phyloP scores from a whole-genome alignment of 1,140 invertebrate species.

The Dysdera silvatica region DNA sequence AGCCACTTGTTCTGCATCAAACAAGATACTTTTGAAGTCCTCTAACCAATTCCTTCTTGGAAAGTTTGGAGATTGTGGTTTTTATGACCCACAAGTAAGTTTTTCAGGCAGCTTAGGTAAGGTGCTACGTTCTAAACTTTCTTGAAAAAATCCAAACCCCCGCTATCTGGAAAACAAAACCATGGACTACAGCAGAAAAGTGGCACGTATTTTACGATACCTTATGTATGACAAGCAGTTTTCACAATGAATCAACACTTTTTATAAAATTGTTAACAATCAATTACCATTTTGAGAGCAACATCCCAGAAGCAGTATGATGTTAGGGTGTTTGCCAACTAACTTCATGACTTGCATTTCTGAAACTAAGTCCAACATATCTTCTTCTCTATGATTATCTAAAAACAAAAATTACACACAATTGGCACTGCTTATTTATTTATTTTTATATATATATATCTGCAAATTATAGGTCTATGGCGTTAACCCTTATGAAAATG shows the following conservation, averaged over 20 bases:
- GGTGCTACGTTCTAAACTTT: not conserved
- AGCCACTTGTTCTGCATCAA: too few species aligned
- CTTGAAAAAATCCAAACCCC: not conserved
- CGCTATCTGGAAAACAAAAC: not conserved
- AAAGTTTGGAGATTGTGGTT: too few species aligned
- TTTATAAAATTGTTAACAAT: not conserved
- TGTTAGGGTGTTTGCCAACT: slow-evolving; percentile 94
- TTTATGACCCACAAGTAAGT: not conserved
- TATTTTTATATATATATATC: too few species aligned
- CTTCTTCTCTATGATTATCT: slow-evolving; percentile 89
- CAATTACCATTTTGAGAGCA: slow-evolving; percentile 75
- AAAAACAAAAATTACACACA: not conserved
- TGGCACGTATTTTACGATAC: not conserved
- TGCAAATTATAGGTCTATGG: too few species aligned
- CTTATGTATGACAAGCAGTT: not conserved
- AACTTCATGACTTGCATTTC: slow-evolving; percentile 99
- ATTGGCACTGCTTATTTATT: too few species aligned
- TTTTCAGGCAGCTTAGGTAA: not conserved
- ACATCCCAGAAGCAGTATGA: slow-evolving; percentile 92
- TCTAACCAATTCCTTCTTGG: too few species aligned
- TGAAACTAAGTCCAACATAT: slow-evolving; percentile 91
- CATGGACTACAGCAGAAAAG: not conserved
- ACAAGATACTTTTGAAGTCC: too few species aligned
- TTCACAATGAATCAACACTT: not conserved
- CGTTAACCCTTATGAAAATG: too few species aligned